Base-by-base conservation (phyloP, 2,797 vertebrate species). In the Sorex maritimensis region DNA sequence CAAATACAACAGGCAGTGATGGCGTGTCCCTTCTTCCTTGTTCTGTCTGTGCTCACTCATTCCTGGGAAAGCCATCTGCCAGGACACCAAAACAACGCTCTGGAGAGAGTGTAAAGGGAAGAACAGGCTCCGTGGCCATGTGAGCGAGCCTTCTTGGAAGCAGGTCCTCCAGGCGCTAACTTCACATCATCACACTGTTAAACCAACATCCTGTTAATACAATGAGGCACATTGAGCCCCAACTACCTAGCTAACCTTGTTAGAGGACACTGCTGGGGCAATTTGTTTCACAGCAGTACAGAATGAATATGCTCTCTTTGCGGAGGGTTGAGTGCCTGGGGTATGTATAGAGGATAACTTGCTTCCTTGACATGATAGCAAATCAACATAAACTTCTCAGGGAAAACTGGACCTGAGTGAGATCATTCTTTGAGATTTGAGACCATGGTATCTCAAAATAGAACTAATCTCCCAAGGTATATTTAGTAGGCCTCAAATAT, bases 301-400 rank as follows among this genome's bases (percentile, higher is more conserved):
- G 83, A 84, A 84, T 11, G 82, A 80, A 81, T 72, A 93, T 0
- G 46, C 67, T 73, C 4, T 65, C 41, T 91, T 82, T 86, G 41
- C 23, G 38, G 68, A 83, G 41, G 75, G 24, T 65, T 78, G 38
- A n/a, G 19, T 88, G 24, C 3, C 26, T 14, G 84, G 34, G 28
- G 65, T 28, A 28, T 74, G 49, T 61, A 23, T 78, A 74, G 63
- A 95, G 52, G 14, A 19, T 65, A 82, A 17, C 7, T 41, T 44
- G 1, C 69, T 89, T 89, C 69, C 58, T 96, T 81, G 78, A 84
- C 71, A 74, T 71, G 81, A 90, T 52, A 17, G 89, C 23, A 91
- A 83, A 34, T 85, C 46, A 72, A 65, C 44, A 63, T 75, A 71
- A 91, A 87, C 14, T 49, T 46, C 49, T 86, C 23, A 84, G 69